A percentile compares a stretch with the other conserved stretches of the same genome.
Conservation (phyloP, 2,113 vertebrate species). For the Glaucomys volans region DNA sequence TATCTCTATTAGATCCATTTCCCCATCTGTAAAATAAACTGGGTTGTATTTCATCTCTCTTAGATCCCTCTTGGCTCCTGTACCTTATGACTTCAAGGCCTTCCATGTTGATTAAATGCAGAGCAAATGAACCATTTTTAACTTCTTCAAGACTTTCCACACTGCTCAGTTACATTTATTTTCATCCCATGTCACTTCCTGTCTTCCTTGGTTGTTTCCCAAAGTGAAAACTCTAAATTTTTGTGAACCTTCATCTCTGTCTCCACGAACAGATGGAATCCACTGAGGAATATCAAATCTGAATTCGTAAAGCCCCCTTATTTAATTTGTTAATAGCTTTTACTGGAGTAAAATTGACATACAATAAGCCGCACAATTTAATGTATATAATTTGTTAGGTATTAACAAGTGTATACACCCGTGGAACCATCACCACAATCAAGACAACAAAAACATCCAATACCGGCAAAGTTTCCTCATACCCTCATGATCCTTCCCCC, state of each 20-base stretch:
- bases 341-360: constrained; percentile 5
- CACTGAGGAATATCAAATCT: not conserved
- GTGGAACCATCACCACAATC: not conserved
- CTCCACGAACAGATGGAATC: constrained; percentile 16
- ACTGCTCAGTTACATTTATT: not conserved
- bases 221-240: constrained; percentile 28
- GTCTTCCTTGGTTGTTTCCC: not conserved
- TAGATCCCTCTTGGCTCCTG: not conserved
- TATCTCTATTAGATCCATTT: not conserved
- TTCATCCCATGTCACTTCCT: not conserved
- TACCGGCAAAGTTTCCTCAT: not conserved
- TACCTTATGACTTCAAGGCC: not conserved
- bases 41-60: not conserved
- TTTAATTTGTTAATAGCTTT: constrained; percentile 60
- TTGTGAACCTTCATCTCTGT: not conserved
- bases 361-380: not conserved
- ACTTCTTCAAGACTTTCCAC: not conserved
- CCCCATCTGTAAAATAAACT: constrained; percentile 1
- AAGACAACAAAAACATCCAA: not conserved
- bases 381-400: not conserved
- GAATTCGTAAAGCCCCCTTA: not conserved
- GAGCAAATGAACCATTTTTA: not conserved
- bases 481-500: not conserved
- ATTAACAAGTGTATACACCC: not conserved
- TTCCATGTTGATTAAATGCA: constrained; percentile 16